Percentiles rank a stretch among this genome's conserved stretches.
phyloP scores from a whole-genome alignment of 1,140 invertebrate genomes.

The Riptortus pedestris region DNA sequence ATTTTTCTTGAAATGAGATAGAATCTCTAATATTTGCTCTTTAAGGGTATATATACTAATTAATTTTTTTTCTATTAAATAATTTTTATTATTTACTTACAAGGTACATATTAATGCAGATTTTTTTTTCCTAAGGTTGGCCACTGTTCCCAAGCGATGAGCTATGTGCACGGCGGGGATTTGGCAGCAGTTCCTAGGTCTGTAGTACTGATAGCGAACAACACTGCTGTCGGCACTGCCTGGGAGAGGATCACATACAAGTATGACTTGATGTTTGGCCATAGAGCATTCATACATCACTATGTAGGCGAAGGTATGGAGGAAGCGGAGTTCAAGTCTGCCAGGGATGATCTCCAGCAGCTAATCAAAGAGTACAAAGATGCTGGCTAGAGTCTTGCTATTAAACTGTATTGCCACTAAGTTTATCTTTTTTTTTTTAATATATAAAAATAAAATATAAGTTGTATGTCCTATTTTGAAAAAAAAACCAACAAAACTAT shows the following conservation, averaged over 20 bases:
- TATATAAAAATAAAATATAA: too few relatives aligned
- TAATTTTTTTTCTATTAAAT: too few relatives aligned
- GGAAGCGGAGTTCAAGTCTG: conserved; percentile 58
- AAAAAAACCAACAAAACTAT: too few relatives aligned
- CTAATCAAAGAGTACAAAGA: conserved; percentile 50
- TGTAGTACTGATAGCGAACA: conserved; percentile 70
- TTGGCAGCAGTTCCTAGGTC: conserved; percentile 45
- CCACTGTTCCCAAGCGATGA: conserved; percentile 46
- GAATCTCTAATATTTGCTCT: too few relatives aligned
- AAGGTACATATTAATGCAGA: too few relatives aligned
- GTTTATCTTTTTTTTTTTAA: too few relatives aligned
- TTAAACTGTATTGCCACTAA: too few relatives aligned
- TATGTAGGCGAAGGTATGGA: conserved; percentile 72
- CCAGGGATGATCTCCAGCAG: conserved; percentile 52
- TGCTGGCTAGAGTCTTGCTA: too few relatives aligned
- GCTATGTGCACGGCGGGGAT: conserved; percentile 56
- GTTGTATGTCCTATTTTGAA: too few relatives aligned
- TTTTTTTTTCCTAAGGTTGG: background rate
- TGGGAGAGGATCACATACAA: conserved; percentile 70
- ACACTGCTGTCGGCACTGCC: conserved; percentile 68
- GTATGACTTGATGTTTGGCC: conserved; percentile 71
- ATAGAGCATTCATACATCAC: conserved; percentile 37
- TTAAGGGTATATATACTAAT: too few relatives aligned
- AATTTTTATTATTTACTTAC: too few relatives aligned
- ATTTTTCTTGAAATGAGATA: too few relatives aligned